phyloP scores from a whole-genome alignment of 2,797 vertebrate genomes.

The Megalops cyprinoides region DNA sequence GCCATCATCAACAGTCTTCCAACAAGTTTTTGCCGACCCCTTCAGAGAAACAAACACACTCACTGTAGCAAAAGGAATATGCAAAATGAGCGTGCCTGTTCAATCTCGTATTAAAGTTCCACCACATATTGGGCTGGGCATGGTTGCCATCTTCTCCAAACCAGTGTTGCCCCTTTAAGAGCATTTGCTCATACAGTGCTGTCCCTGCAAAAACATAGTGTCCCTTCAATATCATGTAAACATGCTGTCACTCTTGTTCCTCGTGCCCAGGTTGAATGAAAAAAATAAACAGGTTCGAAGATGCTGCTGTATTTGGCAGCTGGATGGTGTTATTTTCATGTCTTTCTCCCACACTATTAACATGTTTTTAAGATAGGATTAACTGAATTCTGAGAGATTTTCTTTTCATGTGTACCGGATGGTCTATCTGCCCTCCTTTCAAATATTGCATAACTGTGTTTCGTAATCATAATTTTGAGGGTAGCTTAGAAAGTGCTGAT shows the following conservation, averaged over 20 bases:
- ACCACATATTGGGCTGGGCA: slow-evolving; percentile 23
- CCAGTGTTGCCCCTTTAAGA: slow-evolving; percentile 31
- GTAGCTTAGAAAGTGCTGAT: slow-evolving; percentile 45
- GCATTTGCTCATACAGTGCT: background rate
- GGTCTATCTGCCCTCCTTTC: slow-evolving; percentile 56
- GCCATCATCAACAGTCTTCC: background rate
- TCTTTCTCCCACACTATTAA: background rate
- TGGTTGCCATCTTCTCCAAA: slow-evolving; percentile 35
- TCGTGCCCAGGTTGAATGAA: too few relatives aligned
- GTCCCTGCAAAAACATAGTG: background rate
- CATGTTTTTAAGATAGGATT: slow-evolving; percentile 10
- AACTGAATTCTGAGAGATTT: slow-evolving; percentile 24
- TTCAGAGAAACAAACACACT: background rate
- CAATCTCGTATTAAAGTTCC: background rate
- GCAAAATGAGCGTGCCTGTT: background rate
- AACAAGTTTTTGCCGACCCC: background rate
- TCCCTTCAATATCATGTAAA: background rate
- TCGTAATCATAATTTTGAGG: slow-evolving; percentile 59
- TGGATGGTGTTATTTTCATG: background rate
- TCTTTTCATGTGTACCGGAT: slow-evolving; percentile 20
- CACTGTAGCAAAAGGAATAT: background rate
- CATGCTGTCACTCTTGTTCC: too few relatives aligned
- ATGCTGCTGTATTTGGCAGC: too few relatives aligned
- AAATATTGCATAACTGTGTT: slow-evolving; percentile 70
- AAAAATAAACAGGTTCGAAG: too few relatives aligned